phyloP scores from a whole-genome alignment of 2,113 vertebrate species.

The Lethenteron reissneri region DNA sequence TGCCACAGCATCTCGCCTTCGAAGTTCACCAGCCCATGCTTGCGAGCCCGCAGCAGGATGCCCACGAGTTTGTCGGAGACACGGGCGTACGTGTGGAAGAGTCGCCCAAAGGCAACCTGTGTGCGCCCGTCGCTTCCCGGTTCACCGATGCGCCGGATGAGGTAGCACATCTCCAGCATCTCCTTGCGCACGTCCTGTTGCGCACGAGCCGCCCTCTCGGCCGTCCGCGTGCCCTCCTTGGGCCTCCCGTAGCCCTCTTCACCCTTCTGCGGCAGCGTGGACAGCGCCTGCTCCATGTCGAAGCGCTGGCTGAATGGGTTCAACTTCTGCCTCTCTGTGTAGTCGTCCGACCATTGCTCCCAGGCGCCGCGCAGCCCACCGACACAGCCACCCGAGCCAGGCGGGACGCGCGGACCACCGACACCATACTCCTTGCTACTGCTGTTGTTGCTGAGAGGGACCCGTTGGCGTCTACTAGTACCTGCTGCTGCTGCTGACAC shows the following conservation, averaged over 20 bases:
- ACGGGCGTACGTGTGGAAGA: conserved; percentile 78
- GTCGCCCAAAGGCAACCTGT: conserved; percentile 55
- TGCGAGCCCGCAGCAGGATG: conserved; percentile 53
- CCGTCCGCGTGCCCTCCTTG: conserved; percentile 66
- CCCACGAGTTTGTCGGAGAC: conserved; percentile 94
- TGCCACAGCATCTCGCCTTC: conserved; percentile 47
- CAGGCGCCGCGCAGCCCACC: conserved; percentile 35
- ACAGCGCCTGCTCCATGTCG: conserved; percentile 61
- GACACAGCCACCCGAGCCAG: conserved; percentile 7
- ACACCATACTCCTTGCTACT: too few relatives aligned
- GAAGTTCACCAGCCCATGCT: conserved; percentile 38
- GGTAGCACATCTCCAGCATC: conserved; percentile 59
- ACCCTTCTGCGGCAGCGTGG: conserved; percentile 49
- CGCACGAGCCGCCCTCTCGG: conserved; percentile 51
- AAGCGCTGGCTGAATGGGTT: conserved; percentile 92
- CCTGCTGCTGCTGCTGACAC: too few relatives aligned
- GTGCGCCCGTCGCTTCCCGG: conserved; percentile 29
- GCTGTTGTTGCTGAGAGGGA: too few relatives aligned
- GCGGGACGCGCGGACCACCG: too few relatives aligned
- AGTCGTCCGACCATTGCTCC: conserved; percentile 65
- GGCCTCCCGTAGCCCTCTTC: conserved; percentile 64
- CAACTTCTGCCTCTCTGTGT: conserved; percentile 48
- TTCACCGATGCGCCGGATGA: conserved; percentile 41
- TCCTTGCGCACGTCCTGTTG: conserved; percentile 66
- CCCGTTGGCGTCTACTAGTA: too few relatives aligned